Conservation (phyloP, 2,888 invertebrate genomes). For the Buathra laborator region DNA sequence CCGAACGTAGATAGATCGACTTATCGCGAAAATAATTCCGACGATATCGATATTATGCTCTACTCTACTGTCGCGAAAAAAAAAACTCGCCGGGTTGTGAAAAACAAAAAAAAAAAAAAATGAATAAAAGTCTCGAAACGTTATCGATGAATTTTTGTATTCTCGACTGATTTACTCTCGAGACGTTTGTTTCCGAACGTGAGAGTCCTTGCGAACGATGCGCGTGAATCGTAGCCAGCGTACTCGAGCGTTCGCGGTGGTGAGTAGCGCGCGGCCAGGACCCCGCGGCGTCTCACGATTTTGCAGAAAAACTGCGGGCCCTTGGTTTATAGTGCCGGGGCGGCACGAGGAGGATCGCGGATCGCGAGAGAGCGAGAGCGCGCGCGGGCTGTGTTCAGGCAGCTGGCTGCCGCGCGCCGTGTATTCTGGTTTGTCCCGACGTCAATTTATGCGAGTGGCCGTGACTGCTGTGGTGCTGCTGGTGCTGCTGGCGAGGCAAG, state of each 20-base stretch:
- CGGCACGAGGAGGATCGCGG: slow-evolving; percentile 49
- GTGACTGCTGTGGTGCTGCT: slow-evolving; percentile 62
- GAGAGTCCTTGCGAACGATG: slow-evolving; percentile 70
- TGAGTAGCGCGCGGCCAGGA: slow-evolving; percentile 67
- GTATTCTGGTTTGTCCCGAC: slow-evolving; percentile 64
- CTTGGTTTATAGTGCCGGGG: slow-evolving; percentile 56
- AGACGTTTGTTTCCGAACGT: not conserved
- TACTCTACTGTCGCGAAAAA: not conserved
- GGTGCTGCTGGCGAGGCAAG: slow-evolving; percentile 33
- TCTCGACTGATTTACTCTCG: not conserved
- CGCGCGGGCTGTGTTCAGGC: slow-evolving; percentile 30
- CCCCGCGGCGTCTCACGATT: slow-evolving; percentile 65
- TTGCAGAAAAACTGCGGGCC: slow-evolving; percentile 62
- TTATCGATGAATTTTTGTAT: not conserved
- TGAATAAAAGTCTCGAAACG: too few relatives aligned
- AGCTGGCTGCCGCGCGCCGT: slow-evolving; percentile 53
- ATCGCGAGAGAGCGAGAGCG: slow-evolving; percentile 52
- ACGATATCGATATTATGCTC: not conserved
- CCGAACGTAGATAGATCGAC: not conserved
- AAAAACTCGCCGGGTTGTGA: not conserved
- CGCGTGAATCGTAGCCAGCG: slow-evolving; percentile 8
- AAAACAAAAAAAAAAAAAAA: not conserved
- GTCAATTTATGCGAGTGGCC: slow-evolving; percentile 71
- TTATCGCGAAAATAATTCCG: not conserved
- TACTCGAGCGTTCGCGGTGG: slow-evolving; percentile 49